Percentiles rank a stretch among this genome's conserved stretches.
Evolutionary conservation across 2,113 vertebrate species (phyloP).

Genomic region (Campylomormyrus tamandua): DNA sequence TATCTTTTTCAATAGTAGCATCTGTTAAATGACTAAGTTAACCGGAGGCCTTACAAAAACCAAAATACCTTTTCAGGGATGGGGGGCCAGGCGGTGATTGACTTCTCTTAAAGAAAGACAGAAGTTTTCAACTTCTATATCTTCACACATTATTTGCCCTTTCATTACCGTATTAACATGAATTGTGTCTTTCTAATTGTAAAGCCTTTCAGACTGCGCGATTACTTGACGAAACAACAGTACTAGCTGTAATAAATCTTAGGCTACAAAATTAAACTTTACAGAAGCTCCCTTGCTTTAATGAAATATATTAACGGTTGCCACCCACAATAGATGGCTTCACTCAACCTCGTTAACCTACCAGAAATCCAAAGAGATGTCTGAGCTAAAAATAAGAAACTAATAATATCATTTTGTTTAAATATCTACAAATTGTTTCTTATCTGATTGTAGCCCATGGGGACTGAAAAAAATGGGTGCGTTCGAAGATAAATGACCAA

Average conservation of each 20-base stretch:
- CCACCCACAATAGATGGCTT: background rate
- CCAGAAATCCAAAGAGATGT: background rate
- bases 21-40: background rate
- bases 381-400: background rate
- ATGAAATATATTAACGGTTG: background rate
- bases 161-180: background rate
- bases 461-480: slow-evolving; percentile 7
- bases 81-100: background rate
- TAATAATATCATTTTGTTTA: slow-evolving; percentile 16
- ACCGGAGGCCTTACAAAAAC: background rate
- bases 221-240: background rate
- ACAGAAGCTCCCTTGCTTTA: background rate
- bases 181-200: background rate
- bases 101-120: background rate
- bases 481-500: slow-evolving; percentile 35
- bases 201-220: background rate
- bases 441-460: slow-evolving; percentile 22
- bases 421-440: slow-evolving; percentile 31
- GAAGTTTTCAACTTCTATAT: background rate
- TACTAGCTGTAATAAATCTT: background rate
- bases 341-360: background rate
- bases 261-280: background rate
- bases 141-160: background rate
- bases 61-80: background rate
- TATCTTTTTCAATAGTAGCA: background rate